Percentiles rank a stretch among this genome's conserved stretches.
Conservation (phyloP, 2,113 vertebrate genomes). For the Psephotus haematonotus region DNA sequence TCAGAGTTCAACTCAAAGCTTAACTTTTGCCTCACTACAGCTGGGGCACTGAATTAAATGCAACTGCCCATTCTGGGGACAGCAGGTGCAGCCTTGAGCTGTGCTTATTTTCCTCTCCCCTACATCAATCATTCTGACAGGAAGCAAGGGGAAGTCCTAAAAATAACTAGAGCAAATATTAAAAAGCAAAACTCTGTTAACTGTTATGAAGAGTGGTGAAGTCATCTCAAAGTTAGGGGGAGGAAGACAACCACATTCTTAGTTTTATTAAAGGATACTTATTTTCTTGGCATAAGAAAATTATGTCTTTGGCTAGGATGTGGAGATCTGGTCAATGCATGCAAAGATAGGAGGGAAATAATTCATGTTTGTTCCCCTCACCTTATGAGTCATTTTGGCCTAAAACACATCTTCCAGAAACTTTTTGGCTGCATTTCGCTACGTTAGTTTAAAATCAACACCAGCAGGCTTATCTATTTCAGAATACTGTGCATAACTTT, state of each 20-base stretch:
- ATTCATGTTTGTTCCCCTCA: constrained; percentile 50
- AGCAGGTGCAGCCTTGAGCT: constrained; percentile 58
- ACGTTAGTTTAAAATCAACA: not conserved
- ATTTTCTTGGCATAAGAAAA: constrained; percentile 27
- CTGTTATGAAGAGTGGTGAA: not conserved
- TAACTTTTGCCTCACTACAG: not conserved
- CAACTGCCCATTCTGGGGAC: not conserved
- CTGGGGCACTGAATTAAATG: not conserved
- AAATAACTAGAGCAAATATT: not conserved
- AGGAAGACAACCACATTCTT: not conserved
- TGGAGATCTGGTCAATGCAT: constrained; percentile 30
- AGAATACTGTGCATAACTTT: not conserved
- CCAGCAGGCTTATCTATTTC: not conserved
- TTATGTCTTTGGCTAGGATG: constrained; percentile 17
- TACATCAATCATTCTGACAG: not conserved
- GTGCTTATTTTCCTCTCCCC: not conserved
- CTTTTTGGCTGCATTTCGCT: constrained; percentile 10
- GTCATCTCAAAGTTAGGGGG: constrained; percentile 9
- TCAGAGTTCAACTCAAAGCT: not conserved
- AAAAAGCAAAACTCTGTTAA: not conserved
- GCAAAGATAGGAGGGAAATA: constrained; percentile 40
- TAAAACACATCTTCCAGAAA: constrained; percentile 41
- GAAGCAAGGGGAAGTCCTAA: constrained; percentile 4
- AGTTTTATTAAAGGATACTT: constrained; percentile 4
- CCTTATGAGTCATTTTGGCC: constrained; percentile 55